Conservation (phyloP, 2,113 vertebrate genomes). For the Ptilorrhoa leucosticta region DNA sequence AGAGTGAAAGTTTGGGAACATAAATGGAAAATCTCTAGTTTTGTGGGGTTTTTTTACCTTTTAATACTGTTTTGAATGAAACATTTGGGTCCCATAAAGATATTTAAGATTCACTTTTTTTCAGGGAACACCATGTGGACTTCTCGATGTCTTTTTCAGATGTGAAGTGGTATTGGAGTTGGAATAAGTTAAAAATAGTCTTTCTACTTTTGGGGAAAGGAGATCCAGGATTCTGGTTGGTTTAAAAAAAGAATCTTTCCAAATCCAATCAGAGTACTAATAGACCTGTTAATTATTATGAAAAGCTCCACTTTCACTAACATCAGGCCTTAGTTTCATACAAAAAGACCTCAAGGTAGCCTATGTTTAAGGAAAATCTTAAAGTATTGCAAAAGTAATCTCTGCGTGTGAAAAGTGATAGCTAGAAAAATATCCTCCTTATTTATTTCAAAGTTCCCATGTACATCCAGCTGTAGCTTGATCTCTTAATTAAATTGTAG, state of each 20-base stretch:
- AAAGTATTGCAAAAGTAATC: neutral
- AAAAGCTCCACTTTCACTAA: neutral
- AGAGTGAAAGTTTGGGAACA: neutral
- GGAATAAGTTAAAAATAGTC: neutral
- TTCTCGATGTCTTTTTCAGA: constrained; percentile 19
- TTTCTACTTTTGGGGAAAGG: neutral
- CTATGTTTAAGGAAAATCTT: neutral
- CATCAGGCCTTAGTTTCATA: neutral
- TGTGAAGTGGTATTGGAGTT: neutral
- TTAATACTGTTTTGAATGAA: neutral
- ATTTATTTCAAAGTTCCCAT: neutral
- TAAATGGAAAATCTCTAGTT: neutral
- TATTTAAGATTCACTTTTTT: neutral
- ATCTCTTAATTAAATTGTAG: neutral
- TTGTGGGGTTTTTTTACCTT: neutral
- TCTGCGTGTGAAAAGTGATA: neutral
- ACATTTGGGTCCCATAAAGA: neutral
- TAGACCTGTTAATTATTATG: neutral
- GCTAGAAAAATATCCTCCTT: neutral
- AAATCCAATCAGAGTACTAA: neutral
- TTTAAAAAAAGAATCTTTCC: neutral
- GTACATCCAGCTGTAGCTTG: neutral
- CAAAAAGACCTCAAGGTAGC: neutral
- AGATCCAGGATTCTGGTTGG: neutral
- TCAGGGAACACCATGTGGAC: neutral